Evolutionary conservation across 2,113 vertebrate species (phyloP).

Genomic region (Rhinichthys klamathensis): DNA sequence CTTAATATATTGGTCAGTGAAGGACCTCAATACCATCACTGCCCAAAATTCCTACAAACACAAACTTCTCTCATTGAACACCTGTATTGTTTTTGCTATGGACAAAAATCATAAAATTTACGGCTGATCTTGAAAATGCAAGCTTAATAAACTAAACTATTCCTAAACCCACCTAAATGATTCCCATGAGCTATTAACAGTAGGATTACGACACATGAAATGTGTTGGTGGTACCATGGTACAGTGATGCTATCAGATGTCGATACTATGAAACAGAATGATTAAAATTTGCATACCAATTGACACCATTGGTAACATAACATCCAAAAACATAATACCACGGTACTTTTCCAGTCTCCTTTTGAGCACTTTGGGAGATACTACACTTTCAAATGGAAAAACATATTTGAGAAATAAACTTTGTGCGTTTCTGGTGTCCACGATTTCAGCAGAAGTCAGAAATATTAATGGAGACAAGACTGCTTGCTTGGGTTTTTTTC

Average conservation of each 20-base stretch:
- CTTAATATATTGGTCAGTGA: background rate
- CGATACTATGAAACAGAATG: background rate
- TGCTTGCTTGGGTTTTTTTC: conserved; percentile 41
- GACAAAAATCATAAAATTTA: background rate
- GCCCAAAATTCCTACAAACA: too few relatives aligned
- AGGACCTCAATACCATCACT: background rate
- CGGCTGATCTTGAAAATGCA: background rate
- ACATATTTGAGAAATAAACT: background rate
- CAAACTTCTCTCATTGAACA: background rate
- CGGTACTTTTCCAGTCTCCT: background rate
- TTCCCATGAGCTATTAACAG: background rate
- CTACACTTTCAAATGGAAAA: background rate
- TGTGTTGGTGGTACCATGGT: background rate
- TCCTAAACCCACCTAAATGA: background rate
- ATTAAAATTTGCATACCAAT: background rate
- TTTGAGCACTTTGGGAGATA: background rate
- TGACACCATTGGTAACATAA: background rate
- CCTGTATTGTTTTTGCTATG: background rate
- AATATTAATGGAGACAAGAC: conserved; percentile 50
- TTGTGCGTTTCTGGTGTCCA: background rate
- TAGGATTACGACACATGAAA: background rate
- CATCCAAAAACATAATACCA: background rate
- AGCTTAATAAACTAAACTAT: background rate
- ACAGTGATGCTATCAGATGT: background rate
- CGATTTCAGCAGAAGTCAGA: conserved; percentile 47